A percentile compares a stretch with the other conserved stretches of the same genome.
These are phyloP conservation scores for Papio anubis DNA, from an alignment of 2,113 vertebrate species.

Conservation along the genomic window DNA sequence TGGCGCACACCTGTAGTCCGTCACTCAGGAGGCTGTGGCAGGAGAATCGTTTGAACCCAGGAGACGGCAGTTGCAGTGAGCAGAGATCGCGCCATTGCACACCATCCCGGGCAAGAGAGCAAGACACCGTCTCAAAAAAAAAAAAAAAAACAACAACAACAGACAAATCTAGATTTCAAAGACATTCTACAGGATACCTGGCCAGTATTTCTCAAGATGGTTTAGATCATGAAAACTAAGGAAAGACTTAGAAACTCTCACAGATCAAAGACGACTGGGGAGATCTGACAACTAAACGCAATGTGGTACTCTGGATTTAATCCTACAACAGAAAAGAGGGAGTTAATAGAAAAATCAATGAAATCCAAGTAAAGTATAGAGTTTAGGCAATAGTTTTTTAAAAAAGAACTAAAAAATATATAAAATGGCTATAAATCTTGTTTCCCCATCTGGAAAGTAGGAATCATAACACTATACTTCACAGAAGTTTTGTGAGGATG, in stretches of 20 bases:
- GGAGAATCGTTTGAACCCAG: too few relatives aligned
- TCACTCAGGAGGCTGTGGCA: too few relatives aligned
- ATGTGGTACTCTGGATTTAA: background rate
- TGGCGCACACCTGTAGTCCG: too few relatives aligned
- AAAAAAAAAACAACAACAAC: background rate
- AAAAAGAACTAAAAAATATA: background rate
- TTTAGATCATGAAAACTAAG: slow-evolving; percentile 9
- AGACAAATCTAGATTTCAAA: background rate
- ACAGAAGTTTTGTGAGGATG: background rate
- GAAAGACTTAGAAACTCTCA: slow-evolving; percentile 26
- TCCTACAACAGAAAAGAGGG: background rate
- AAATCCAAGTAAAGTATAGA: background rate
- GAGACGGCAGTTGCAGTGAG: too few relatives aligned
- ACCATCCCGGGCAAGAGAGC: too few relatives aligned
- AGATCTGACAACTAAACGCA: background rate
- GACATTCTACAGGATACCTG: background rate
- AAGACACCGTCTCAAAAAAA: too few relatives aligned
- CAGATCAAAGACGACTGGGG: background rate
- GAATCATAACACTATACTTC: background rate
- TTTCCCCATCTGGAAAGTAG: background rate
- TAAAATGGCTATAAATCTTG: background rate
- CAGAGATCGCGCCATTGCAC: too few relatives aligned
- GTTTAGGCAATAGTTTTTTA: slow-evolving; percentile 10
- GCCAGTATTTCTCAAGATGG: background rate
- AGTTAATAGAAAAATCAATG: slow-evolving; percentile 13